Evolutionary conservation across 35 echinoderm and acorn worm genomes (phyloP).

Genomic region (Apostichopus parvimensis): DNA sequence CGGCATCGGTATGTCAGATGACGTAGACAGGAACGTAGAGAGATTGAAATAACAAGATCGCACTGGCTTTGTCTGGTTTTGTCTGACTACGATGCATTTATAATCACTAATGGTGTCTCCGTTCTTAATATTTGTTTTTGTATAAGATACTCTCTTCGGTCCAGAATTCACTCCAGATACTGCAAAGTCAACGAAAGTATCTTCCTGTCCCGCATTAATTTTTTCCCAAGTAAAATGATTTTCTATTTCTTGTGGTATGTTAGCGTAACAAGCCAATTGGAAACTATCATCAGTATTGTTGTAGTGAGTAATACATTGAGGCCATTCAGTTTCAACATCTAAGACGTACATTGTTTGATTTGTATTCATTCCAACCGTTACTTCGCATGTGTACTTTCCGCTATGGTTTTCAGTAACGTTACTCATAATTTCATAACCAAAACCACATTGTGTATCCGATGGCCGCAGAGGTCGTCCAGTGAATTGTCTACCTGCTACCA

Average conservation of each 20-base stretch:
- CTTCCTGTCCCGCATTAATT: neutral
- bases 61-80: neutral
- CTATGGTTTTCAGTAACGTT: neutral
- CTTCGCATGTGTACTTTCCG: neutral
- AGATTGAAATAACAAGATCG: no score
- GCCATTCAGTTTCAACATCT: neutral
- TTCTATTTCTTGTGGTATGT: neutral
- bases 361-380: neutral
- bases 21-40: no score
- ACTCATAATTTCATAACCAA: conserved; percentile 4
- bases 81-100: neutral
- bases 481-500: neutral
- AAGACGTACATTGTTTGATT: neutral
- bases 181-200: neutral
- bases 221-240: neutral
- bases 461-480: neutral
- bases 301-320: neutral
- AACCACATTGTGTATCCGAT: no score
- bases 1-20: no score
- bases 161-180: neutral
- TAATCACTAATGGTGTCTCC: neutral
- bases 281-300: neutral
- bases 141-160: neutral
- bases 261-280: neutral
- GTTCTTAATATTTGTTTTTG: neutral